A percentile compares a stretch with the other conserved stretches of the same genome.
These are phyloP conservation scores for Trachelus tabidus DNA, from an alignment of 2,888 invertebrate genomes.

Conservation along the genomic window DNA sequence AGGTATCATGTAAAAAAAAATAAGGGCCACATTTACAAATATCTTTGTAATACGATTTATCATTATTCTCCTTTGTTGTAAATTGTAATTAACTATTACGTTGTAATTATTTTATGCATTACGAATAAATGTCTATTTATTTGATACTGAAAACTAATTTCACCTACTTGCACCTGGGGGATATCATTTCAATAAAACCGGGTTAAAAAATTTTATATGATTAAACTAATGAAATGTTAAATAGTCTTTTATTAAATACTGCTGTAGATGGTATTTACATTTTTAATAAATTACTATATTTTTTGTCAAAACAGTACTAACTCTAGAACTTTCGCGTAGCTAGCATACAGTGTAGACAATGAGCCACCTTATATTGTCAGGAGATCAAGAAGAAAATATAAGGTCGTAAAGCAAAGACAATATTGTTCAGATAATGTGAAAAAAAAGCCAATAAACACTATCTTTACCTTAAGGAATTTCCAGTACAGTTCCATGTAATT, in stretches of 20 bases:
- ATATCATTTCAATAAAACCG: neutral
- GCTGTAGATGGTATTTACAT: constrained; percentile 26
- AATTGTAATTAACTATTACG: constrained; percentile 28
- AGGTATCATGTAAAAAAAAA: neutral
- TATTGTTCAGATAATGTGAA: neutral
- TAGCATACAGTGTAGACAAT: neutral
- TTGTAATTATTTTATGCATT: constrained; percentile 39
- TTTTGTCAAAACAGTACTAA: neutral
- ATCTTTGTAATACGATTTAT: constrained; percentile 1
- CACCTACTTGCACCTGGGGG: neutral
- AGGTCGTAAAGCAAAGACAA: neutral
- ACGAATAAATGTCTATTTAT: constrained; percentile 46
- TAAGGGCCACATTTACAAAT: neutral
- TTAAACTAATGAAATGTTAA: neutral
- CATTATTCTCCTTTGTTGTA: constrained; percentile 28
- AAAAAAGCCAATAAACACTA: neutral
- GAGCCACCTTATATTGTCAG: neutral
- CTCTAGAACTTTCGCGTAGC: neutral
- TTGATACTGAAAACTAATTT: constrained; percentile 21
- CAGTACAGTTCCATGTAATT: constrained; percentile 31
- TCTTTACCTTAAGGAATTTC: constrained; percentile 12
- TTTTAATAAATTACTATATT: neutral
- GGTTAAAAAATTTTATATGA: neutral
- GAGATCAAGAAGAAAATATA: neutral
- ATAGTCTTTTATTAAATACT: constrained; percentile 25